Evolutionary conservation across 1,140 invertebrate genomes (phyloP), one percentile per base, ranked within the genome.

Genomic region (Heliconius melpomene): DNA sequence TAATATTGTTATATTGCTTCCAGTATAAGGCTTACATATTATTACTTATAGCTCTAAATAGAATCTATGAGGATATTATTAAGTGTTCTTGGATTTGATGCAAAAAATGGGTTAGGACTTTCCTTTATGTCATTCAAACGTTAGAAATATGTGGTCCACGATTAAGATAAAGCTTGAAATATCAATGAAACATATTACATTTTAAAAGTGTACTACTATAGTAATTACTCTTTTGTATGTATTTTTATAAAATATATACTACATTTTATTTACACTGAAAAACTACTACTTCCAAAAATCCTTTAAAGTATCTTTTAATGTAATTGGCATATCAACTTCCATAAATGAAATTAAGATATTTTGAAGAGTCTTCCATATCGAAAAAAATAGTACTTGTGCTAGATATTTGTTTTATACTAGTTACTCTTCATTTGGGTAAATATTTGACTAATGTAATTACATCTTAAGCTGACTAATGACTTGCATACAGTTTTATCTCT

Each of bases 181-280:
- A 93, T 93, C 93, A 94, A 88, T 90, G 86, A 93, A 86, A 93
- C 92, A 94, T 94, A 94, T 94, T 94, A 88, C 86, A 91, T 88
- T 87, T 88, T 87, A 84, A 89, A 86, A 84, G 75, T 82, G 84
- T 92, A 91, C 85, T 88, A 85, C 86, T 85, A 85, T 88, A 87
- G 74, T 85, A 84, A 89, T 86, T 84, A 89, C 86, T 85, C 84
- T 91, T 94, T 93, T 94, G 91, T 93, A 93, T 93, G 88, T 93
- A 93, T 93, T 93, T 94, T 93, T 93, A 91, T 93, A 93, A 93
- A 93, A 92, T 93, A 93, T 93, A 93, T 93, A 91, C 90, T 77
- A 88, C 82, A 82, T 89, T 88, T 88, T 93, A 93, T 93, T 93
- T 94, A 94, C 89, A 93, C 83, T 90, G 83, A 88, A 87, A 88